Evolutionary conservation across 2,888 invertebrate genomes (phyloP).

Genomic region (Ennomos erosarius): DNA sequence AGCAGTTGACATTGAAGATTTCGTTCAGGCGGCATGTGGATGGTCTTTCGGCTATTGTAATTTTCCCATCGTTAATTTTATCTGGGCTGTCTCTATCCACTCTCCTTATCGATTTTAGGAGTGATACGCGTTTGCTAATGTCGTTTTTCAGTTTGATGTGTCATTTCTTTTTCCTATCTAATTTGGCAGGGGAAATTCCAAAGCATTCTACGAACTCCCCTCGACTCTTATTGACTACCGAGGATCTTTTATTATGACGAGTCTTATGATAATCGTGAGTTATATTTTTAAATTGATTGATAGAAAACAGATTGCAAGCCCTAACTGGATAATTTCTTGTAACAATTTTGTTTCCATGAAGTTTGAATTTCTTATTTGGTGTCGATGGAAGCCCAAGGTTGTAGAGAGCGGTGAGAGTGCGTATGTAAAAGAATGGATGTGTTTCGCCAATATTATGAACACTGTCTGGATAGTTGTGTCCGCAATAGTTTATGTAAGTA

Average conservation of each 20-base stretch:
- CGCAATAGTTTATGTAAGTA: constrained; percentile 24
- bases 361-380: constrained; percentile 17
- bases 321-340: constrained; percentile 12
- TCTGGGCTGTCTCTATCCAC: constrained; percentile 34
- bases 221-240: constrained; percentile 34
- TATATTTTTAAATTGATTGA: constrained; percentile 24
- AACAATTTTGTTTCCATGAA: constrained; percentile 27
- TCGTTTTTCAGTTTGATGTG: constrained; percentile 38
- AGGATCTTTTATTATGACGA: constrained; percentile 38
- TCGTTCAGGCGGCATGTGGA: constrained; percentile 35
- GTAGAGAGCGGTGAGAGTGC: constrained; percentile 5
- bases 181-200: constrained; percentile 34
- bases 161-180: constrained; percentile 39
- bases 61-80: constrained; percentile 38
- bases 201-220: constrained; percentile 36
- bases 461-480: constrained; percentile 22
- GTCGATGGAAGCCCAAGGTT: constrained; percentile 19
- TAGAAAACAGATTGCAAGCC: constrained; percentile 12
- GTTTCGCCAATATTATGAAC: constrained; percentile 34
- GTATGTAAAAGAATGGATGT: constrained; percentile 28
- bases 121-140: constrained; percentile 33
- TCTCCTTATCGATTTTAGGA: constrained; percentile 33
- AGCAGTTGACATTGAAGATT: constrained; percentile 32
- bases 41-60: constrained; percentile 33
- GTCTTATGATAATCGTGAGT: constrained; percentile 21